These are phyloP conservation scores for Drosophila nikananu DNA, from an alignment of 1,140 invertebrate genomes.

Conservation along the genomic window DNA sequence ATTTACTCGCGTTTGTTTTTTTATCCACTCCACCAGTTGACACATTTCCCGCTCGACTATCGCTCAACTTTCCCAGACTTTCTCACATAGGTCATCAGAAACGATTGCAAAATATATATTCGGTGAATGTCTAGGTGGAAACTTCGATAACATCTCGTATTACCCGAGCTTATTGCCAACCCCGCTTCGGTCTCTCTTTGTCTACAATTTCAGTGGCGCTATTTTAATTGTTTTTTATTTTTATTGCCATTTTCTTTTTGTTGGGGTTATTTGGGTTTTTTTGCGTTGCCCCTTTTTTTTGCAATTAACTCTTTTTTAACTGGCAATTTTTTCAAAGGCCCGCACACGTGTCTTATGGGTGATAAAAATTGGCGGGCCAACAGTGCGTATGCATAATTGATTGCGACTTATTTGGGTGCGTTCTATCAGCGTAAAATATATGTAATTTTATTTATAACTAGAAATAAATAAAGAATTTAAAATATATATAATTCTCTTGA, in stretches of 20 bases:
- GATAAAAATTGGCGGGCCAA: constrained; percentile 34
- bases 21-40: constrained; percentile 26
- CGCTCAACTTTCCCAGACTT: constrained; percentile 50
- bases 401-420: constrained; percentile 18
- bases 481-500: background rate
- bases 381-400: constrained; percentile 53
- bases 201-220: constrained; percentile 51
- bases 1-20: constrained; percentile 9
- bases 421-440: background rate
- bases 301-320: constrained; percentile 22
- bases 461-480: background rate
- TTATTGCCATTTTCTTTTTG: constrained; percentile 18
- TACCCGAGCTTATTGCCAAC: constrained; percentile 31
- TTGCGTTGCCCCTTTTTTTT: constrained; percentile 12
- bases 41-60: constrained; percentile 26
- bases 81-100: constrained; percentile 45
- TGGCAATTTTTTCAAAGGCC: constrained; percentile 39
- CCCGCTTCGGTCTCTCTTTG: constrained; percentile 10
- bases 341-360: constrained; percentile 30
- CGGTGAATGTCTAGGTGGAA: constrained; percentile 52
- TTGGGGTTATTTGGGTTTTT: constrained; percentile 28
- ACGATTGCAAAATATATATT: constrained; percentile 41
- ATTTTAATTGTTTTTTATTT: constrained; percentile 29
- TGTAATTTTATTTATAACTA: background rate
- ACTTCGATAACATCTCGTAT: constrained; percentile 40